Percentiles rank a stretch among this genome's conserved stretches.
Evolutionary conservation across 2,113 vertebrate genomes (phyloP).

Genomic region (Channa argus): DNA sequence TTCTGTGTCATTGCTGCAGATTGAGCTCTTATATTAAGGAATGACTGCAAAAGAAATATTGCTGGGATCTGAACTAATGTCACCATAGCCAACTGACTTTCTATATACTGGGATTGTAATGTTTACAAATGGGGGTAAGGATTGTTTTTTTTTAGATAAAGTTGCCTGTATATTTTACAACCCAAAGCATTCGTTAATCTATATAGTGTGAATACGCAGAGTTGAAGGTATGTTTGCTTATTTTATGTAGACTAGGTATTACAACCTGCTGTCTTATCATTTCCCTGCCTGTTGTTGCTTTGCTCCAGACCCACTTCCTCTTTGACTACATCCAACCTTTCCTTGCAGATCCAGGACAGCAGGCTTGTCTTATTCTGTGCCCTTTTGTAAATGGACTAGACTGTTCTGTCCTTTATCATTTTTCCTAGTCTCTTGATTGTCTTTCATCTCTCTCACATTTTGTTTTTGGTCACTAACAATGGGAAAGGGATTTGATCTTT

Average conservation of each 20-base stretch:
- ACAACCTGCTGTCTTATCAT: conserved; percentile 43
- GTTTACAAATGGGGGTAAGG: too few relatives aligned
- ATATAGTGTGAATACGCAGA: conserved; percentile 5
- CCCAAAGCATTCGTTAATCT: background rate
- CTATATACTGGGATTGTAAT: too few relatives aligned
- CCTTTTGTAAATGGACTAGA: conserved; percentile 40
- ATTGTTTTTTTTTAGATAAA: too few relatives aligned
- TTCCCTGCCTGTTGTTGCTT: conserved; percentile 34
- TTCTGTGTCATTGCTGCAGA: too few relatives aligned
- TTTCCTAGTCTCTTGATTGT: conserved; percentile 53
- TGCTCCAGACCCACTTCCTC: conserved; percentile 35
- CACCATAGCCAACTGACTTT: too few relatives aligned
- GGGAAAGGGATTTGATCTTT: conserved; percentile 65
- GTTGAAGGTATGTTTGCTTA: conserved; percentile 10
- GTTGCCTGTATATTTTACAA: too few relatives aligned
- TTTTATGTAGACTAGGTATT: conserved; percentile 21
- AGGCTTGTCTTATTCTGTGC: conserved; percentile 18
- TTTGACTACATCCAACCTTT: conserved; percentile 21
- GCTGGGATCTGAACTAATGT: too few relatives aligned
- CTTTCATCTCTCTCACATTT: conserved; percentile 65
- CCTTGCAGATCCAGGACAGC: conserved; percentile 23
- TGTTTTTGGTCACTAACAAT: conserved; percentile 37
- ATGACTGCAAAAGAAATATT: too few relatives aligned
- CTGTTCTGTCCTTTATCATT: conserved; percentile 64
- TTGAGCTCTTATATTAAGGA: too few relatives aligned